These are phyloP conservation scores for Platynereis dumerilii DNA, from an alignment of 2,888 invertebrate species.

Conservation along the genomic window DNA sequence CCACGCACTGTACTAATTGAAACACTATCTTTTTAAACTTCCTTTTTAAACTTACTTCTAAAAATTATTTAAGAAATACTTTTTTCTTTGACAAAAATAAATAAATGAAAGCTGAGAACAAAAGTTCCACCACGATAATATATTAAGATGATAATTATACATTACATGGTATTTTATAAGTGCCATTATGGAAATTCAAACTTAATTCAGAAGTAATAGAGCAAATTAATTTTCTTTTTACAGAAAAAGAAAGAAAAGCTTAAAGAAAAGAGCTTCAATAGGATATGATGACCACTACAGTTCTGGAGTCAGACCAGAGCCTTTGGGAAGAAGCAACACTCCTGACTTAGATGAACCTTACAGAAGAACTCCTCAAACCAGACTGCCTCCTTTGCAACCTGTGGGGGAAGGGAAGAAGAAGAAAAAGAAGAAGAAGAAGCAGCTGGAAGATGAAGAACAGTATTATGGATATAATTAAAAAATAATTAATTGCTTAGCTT, in stretches of 20 bases:
- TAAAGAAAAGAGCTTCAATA: slow-evolving; percentile 1
- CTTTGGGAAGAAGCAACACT: slow-evolving; percentile 13
- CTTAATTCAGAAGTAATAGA: too few species aligned
- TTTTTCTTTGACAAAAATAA: too few species aligned
- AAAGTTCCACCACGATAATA: too few species aligned
- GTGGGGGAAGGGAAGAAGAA: background rate
- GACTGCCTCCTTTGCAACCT: background rate
- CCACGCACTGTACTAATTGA: too few species aligned
- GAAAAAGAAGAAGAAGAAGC: slow-evolving; percentile 5
- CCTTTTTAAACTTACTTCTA: too few species aligned
- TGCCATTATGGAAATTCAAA: too few species aligned
- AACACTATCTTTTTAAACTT: too few species aligned
- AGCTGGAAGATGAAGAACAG: background rate
- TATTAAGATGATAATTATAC: too few species aligned
- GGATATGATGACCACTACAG: background rate
- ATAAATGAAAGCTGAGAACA: too few species aligned
- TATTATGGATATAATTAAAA: background rate
- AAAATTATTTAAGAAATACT: too few species aligned
- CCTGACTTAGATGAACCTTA: slow-evolving; percentile 12
- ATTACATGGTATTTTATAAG: too few species aligned
- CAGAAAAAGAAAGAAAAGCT: background rate
- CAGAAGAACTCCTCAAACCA: background rate
- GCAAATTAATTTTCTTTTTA: too few species aligned
- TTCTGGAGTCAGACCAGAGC: slow-evolving; percentile 1
- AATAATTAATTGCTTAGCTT: background rate